Conservation (phyloP, 1,140 invertebrate species). For the Drosophila nasuta region DNA sequence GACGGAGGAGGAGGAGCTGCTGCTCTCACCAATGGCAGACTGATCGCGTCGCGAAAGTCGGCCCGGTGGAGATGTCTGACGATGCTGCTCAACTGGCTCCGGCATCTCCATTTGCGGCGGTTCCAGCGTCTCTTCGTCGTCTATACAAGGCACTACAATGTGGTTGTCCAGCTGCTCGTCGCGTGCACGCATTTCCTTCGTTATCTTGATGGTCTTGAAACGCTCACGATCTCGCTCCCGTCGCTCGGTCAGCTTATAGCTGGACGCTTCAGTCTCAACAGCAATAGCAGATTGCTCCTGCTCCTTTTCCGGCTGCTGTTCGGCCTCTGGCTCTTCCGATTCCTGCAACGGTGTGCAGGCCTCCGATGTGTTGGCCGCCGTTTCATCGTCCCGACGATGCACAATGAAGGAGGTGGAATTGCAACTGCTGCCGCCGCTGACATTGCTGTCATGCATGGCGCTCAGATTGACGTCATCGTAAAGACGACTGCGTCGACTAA, state of each 20-base stretch:
- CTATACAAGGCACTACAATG: constrained; percentile 43
- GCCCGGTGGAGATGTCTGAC: constrained; percentile 40
- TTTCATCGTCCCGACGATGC: constrained; percentile 51
- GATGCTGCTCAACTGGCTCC: constrained; percentile 15
- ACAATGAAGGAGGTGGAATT: constrained; percentile 78
- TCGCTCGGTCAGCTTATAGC: constrained; percentile 68
- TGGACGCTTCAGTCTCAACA: constrained; percentile 46
- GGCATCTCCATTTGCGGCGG: neutral
- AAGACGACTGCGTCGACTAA: constrained; percentile 77
- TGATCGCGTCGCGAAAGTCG: constrained; percentile 68
- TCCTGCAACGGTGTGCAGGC: constrained; percentile 23
- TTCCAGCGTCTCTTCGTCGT: constrained; percentile 28
- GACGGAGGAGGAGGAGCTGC: neutral
- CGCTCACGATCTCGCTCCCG: constrained; percentile 79
- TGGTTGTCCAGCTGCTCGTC: constrained; percentile 54
- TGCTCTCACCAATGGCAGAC: constrained; percentile 10
- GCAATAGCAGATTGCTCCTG: neutral
- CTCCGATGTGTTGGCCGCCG: constrained; percentile 1
- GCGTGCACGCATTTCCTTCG: constrained; percentile 60
- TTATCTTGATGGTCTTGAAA: constrained; percentile 84
- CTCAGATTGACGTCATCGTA: constrained; percentile 80
- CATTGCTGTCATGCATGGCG: constrained; percentile 63
- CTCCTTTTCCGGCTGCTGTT: neutral
- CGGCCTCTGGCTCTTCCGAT: constrained; percentile 13
- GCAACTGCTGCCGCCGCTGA: constrained; percentile 52